Percentiles rank a stretch among this genome's conserved stretches.
phyloP scores from a whole-genome alignment of 2,113 vertebrate species.

The Orientallactaga bullata region DNA sequence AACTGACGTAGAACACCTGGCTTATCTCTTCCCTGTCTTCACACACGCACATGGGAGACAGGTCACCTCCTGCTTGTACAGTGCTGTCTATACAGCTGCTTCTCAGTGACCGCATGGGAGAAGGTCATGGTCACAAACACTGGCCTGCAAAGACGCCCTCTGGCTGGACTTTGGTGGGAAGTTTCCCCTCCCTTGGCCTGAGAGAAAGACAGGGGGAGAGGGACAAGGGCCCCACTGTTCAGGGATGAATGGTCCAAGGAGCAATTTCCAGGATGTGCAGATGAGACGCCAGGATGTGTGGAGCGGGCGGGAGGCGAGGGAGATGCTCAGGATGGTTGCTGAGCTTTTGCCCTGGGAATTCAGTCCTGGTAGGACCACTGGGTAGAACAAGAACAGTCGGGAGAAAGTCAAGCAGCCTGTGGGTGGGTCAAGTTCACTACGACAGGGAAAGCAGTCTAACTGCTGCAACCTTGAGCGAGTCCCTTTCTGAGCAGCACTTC shows the following conservation, averaged over 20 bases:
- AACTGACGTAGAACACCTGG: fast-evolving
- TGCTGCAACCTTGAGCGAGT: background rate
- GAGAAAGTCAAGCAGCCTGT: background rate
- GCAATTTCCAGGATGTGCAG: too few species aligned
- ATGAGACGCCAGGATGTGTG: too few species aligned
- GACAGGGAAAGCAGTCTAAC: background rate
- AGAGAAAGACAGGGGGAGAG: background rate
- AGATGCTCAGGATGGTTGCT: background rate
- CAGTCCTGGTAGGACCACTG: fast-evolving
- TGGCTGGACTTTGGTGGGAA: too few species aligned
- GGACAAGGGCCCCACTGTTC: background rate
- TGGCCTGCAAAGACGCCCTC: background rate
- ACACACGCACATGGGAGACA: background rate
- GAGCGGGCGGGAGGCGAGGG: background rate
- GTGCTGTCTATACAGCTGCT: fast-evolving
- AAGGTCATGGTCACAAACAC: background rate
- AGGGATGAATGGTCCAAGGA: too few species aligned
- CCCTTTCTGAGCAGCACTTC: background rate
- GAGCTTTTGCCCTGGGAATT: background rate
- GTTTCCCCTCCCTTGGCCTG: background rate
- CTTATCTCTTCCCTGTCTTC: background rate
- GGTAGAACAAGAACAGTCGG: background rate
- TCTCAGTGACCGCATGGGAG: background rate
- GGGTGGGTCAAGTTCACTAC: background rate
- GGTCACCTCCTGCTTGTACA: background rate